These are phyloP conservation scores for Pangasius larnaudii DNA, from an alignment of 2,797 vertebrate species.

Conservation along the genomic window DNA sequence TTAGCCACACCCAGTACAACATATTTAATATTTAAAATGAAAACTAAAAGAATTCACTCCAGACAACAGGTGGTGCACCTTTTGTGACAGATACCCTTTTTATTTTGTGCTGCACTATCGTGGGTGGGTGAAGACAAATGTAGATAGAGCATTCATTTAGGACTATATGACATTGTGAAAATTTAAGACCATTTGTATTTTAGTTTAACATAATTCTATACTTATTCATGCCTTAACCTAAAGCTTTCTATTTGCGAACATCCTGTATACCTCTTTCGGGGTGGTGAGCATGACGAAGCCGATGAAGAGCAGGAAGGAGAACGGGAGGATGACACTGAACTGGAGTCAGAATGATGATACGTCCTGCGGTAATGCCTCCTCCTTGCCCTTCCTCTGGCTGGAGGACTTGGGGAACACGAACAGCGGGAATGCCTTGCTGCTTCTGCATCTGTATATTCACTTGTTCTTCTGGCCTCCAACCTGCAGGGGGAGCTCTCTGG, in stretches of 20 bases:
- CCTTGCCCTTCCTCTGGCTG: constrained; percentile 68
- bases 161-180: background rate
- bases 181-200: background rate
- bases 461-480: constrained; percentile 54
- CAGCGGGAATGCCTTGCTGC: constrained; percentile 40
- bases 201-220: background rate
- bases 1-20: background rate
- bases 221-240: background rate
- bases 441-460: constrained; percentile 42
- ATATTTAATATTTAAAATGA: background rate
- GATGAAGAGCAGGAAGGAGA: constrained; percentile 57
- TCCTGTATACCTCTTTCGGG: constrained; percentile 80
- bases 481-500: constrained; percentile 74
- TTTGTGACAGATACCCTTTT: background rate
- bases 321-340: constrained; percentile 63
- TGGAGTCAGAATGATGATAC: constrained; percentile 76
- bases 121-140: too few relatives aligned
- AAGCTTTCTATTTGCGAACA: background rate
- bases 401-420: constrained; percentile 67
- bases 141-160: background rate
- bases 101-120: background rate
- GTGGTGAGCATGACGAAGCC: constrained; percentile 79
- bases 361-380: constrained; percentile 76
- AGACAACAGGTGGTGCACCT: background rate
- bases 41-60: background rate